Evolutionary conservation across 2,113 vertebrate genomes (phyloP), one percentile per base, ranked within the genome.

Genomic region (Cochlearius cochlearius): DNA sequence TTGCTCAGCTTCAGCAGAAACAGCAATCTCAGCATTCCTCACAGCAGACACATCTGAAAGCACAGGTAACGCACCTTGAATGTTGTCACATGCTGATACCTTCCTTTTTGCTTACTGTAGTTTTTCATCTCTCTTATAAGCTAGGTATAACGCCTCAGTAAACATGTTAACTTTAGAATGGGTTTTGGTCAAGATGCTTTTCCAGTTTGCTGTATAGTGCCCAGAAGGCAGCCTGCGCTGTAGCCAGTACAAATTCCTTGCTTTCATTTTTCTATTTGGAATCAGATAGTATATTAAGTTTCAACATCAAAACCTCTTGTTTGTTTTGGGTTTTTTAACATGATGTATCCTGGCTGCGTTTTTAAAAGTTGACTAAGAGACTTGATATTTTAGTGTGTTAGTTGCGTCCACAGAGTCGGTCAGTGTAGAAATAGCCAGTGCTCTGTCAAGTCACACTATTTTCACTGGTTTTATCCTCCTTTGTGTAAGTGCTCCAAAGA

Each of bases 1-100:
- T 99, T 82, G 98, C 99, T 64, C 99, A 99, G 97, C 98, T 99
- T 91, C 98, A 99, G 90, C 99, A 99, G 96, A 98, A 99, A 94
- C 98, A 98, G 89, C 98, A 98, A 30, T 98, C 98, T 79, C 98
- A 98, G 98, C 98, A 98, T 97, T 98, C 98, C 91, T 97, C 98
- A 5, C 98, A 98, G 22, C 98, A 98, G 97, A 97, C 98, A 32
- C 98, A 98, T 92, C 98, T 97, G 67, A 98, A 98, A 98, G 97
- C 98, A 98, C 98, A 99, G 98, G 98, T 99, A 98, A 88, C 4
- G 23, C 47, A 7, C 49, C 41, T 32, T 10, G 16, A 19, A 22
- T 9, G 19, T 73, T 30, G 14, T 55, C 32, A 2, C 15, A 1
- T n/a, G 26, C 58, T 56, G 27, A 3, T 39, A 2, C 4, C 29